Evolutionary conservation across 2,797 vertebrate genomes (phyloP), one percentile per base, ranked within the genome.

Genomic region (Crocidura indochinensis): DNA sequence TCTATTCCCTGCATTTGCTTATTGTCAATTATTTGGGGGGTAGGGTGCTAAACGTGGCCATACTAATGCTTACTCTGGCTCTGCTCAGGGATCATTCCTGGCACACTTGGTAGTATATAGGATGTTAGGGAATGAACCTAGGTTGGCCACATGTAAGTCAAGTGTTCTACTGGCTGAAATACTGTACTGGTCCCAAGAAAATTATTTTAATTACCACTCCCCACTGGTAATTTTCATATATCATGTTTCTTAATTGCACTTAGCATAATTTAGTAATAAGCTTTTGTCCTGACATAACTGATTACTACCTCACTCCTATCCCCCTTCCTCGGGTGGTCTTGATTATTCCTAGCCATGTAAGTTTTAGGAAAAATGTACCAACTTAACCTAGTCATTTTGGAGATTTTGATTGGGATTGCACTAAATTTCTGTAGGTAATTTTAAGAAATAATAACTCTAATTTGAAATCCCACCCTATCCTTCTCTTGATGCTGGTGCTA

Each of bases 171-270:
- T 19, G 14, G 15, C 22, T 62, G 22, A 19, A 19, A 3, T 62
- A 24, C 20, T 19, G 17, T 19, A 8, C 60, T 19, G 20, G 60
- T 24, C 60, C 60, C 17, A 60, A 60, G 22, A 60, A 22, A 10
- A 60, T 60, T 20, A 17, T 60, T 60, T 60, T 60, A 44, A 12
- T 72, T 53, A 64, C 62, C 47, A 11, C 64, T 87, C 68, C 27
- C 38, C 14, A 65, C 31, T 11, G 88, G 15, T 44, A 83, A 0
- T 73, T 26, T 56, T 67, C 29, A 84, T 64, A 20, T 75, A 24
- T 65, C 65, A 74, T 60, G 62, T 81, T 87, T 78, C 75, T 71
- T 75, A 80, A 26, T n/a, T 80, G 64, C 87, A 84, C 68, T 53
- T 75, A 64, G 29, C 29, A 0, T 69, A 85, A 53, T 60, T 87